These are phyloP conservation scores for Leucania comma DNA, from an alignment of 2,888 invertebrate species.

Conservation along the genomic window DNA sequence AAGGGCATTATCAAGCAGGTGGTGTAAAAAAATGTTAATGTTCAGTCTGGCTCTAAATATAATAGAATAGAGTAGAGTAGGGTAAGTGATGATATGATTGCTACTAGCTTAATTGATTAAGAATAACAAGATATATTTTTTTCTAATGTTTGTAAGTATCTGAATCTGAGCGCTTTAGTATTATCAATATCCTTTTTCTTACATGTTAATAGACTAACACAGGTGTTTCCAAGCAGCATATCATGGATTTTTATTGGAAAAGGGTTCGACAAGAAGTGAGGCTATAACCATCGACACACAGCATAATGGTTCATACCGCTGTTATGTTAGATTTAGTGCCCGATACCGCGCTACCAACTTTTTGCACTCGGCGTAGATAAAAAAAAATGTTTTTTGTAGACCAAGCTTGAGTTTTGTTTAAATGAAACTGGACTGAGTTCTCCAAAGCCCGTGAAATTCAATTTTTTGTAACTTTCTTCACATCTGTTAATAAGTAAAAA, in stretches of 20 bases:
- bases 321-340: slow-evolving; percentile 55
- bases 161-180: background rate
- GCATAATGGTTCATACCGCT: slow-evolving; percentile 63
- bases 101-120: background rate
- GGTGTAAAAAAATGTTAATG: no score
- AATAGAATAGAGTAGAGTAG: no score
- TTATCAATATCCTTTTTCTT: slow-evolving; percentile 25
- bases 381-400: background rate
- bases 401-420: background rate
- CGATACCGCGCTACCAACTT: slow-evolving; percentile 20
- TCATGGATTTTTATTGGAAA: slow-evolving; percentile 71
- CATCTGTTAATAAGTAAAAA: no score
- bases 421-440: background rate
- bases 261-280: slow-evolving; percentile 71
- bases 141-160: background rate
- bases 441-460: no score
- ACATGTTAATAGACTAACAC: slow-evolving; percentile 53
- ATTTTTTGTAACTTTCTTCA: no score
- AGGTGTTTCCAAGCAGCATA: slow-evolving; percentile 70
- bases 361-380: background rate
- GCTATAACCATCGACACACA: slow-evolving; percentile 65
- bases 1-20: no score
- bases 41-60: no score
- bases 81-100: background rate
- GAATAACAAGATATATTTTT: background rate